Percentiles rank a stretch among this genome's conserved stretches.
Evolutionary conservation across 2,888 invertebrate genomes (phyloP).

Genomic region (Drosophila aldrichi): DNA sequence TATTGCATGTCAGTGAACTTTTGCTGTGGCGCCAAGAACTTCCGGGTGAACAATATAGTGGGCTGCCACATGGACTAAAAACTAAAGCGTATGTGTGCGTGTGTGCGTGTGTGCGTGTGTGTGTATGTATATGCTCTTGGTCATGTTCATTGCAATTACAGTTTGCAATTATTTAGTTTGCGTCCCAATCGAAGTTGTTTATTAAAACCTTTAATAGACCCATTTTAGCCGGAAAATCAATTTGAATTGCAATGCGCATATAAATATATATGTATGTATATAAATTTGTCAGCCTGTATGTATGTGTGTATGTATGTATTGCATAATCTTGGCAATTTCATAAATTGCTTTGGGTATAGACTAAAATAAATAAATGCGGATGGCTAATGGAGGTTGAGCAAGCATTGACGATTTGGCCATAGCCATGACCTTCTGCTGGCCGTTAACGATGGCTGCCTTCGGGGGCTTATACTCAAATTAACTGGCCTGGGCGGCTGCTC

Average conservation of each 20-base stretch:
- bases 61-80: slow-evolving; percentile 14
- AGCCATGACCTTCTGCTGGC: slow-evolving; percentile 8
- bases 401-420: background rate
- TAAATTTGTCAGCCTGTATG: background rate
- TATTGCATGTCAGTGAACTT: slow-evolving; percentile 67
- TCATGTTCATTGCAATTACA: slow-evolving; percentile 11
- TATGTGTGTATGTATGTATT: background rate
- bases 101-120: background rate
- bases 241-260: slow-evolving; percentile 28
- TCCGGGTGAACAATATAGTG: slow-evolving; percentile 51
- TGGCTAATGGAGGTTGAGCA: slow-evolving; percentile 8
- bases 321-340: slow-evolving; percentile 34
- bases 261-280: background rate
- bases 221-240: slow-evolving; percentile 33
- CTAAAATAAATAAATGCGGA: background rate
- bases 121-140: background rate
- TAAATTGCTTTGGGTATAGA: slow-evolving; percentile 23
- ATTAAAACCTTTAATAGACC: slow-evolving; percentile 21
- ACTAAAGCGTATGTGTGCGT: background rate
- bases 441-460: slow-evolving; percentile 6
- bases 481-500: slow-evolving; percentile 29
- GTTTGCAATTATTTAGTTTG: slow-evolving; percentile 5
- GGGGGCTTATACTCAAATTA: slow-evolving; percentile 45
- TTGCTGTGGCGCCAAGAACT: slow-evolving; percentile 45
- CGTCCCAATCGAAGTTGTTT: slow-evolving; percentile 5